These are phyloP conservation scores for Lithosia quadra DNA, from an alignment of 2,888 invertebrate species.

Conservation along the genomic window DNA sequence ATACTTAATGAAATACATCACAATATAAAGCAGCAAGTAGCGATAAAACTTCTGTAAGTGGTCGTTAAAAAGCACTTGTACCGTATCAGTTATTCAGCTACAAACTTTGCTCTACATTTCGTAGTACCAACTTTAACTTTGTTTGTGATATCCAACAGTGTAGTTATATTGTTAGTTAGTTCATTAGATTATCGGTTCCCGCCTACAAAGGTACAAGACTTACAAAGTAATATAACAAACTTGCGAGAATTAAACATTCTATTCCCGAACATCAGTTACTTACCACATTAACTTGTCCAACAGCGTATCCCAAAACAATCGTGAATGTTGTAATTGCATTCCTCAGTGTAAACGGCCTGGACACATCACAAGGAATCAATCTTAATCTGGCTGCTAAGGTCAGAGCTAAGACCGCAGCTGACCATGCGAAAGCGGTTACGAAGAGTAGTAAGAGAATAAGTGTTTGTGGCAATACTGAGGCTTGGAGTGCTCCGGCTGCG, in stretches of 20 bases:
- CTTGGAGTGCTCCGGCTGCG: constrained; percentile 92
- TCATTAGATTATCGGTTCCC: not conserved
- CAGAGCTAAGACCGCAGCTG: constrained; percentile 94
- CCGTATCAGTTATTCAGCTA: not conserved
- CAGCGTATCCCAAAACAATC: constrained; percentile 94
- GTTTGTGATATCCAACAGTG: no score
- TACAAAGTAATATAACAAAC: not conserved
- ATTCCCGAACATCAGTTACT: constrained; percentile 71
- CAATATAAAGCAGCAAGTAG: not conserved
- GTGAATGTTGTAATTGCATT: constrained; percentile 96
- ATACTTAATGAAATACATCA: not conserved
- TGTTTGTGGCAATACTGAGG: constrained; percentile 93
- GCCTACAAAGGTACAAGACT: not conserved
- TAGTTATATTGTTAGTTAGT: not conserved
- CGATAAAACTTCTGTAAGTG: not conserved
- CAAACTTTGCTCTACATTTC: not conserved
- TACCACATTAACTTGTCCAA: constrained; percentile 97
- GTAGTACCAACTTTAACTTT: not conserved
- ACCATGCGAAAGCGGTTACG: constrained; percentile 96
- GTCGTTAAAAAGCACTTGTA: not conserved
- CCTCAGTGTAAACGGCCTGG: constrained; percentile 93
- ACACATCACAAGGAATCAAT: constrained; percentile 95
- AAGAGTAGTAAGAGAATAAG: constrained; percentile 94
- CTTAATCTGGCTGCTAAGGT: constrained; percentile 93
- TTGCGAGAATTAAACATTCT: not conserved